Conservation (phyloP, 2,797 vertebrate genomes). For the Cuculus canorus region DNA sequence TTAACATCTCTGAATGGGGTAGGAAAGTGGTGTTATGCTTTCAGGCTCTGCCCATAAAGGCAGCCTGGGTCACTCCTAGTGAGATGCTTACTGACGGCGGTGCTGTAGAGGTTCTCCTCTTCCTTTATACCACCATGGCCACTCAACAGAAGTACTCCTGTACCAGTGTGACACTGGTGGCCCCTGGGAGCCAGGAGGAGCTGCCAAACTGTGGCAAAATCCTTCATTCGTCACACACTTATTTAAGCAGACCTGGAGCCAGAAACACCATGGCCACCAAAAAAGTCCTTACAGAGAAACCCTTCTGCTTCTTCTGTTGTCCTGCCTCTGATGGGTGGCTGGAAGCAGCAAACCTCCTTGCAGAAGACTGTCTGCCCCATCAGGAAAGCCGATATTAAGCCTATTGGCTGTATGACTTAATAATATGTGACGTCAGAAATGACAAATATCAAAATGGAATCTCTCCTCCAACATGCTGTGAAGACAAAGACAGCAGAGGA, state of each 20-base stretch:
- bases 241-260: neutral
- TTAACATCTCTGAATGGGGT: rapidly evolving
- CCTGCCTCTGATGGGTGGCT: rapidly evolving
- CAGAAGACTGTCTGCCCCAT: neutral
- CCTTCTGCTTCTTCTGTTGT: too few relatives aligned
- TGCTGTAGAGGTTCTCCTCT: neutral
- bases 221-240: neutral
- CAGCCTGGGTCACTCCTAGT: neutral
- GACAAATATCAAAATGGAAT: neutral
- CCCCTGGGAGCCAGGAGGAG: neutral
- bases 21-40: neutral
- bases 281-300: neutral
- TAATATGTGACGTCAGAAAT: neutral
- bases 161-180: too few relatives aligned
- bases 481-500: neutral
- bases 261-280: neutral
- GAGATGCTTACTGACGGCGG: neutral
- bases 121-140: neutral
- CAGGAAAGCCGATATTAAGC: neutral
- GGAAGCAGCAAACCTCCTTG: neutral
- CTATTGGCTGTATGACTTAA: neutral
- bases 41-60: neutral
- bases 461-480: neutral
- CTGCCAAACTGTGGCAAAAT: neutral
- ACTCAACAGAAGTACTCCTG: neutral